These are phyloP conservation scores for Tryphoninae sp. DNA, from an alignment of 2,888 invertebrate genomes.

Conservation along the genomic window DNA sequence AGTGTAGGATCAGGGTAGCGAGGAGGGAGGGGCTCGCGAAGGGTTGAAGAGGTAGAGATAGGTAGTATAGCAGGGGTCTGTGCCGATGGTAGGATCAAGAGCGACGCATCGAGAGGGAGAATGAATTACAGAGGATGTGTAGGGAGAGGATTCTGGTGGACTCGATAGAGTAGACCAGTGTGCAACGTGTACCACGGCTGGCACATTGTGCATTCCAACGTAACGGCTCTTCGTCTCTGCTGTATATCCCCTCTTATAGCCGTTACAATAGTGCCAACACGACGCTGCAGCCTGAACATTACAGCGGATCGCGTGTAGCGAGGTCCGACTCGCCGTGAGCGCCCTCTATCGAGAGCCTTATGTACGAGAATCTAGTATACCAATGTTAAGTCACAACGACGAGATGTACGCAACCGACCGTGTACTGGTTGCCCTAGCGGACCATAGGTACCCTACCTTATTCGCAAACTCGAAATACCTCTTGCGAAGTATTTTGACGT, in stretches of 20 bases:
- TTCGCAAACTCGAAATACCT: not conserved
- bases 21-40: conserved; percentile 9
- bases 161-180: conserved; percentile 56
- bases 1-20: conserved; percentile 60
- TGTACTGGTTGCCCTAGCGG: not conserved
- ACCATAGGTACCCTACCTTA: not conserved
- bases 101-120: conserved; percentile 14
- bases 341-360: conserved; percentile 17
- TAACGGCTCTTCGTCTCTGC: conserved; percentile 54
- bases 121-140: not conserved
- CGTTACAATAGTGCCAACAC: conserved; percentile 2
- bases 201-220: conserved; percentile 68
- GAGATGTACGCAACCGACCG: not conserved
- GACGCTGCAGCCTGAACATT: not conserved
- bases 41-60: conserved; percentile 35
- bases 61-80: conserved; percentile 4
- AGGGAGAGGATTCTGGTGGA: conserved; percentile 6
- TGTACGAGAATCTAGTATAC: conserved; percentile 8
- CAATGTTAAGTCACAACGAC: not conserved
- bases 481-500: not conserved
- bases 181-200: conserved; percentile 58
- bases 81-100: conserved; percentile 14
- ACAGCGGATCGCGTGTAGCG: not conserved
- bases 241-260: conserved; percentile 40
- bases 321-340: conserved; percentile 12